Conservation (phyloP, 1,140 invertebrate genomes). For the Dendrolimus kikuchii region DNA sequence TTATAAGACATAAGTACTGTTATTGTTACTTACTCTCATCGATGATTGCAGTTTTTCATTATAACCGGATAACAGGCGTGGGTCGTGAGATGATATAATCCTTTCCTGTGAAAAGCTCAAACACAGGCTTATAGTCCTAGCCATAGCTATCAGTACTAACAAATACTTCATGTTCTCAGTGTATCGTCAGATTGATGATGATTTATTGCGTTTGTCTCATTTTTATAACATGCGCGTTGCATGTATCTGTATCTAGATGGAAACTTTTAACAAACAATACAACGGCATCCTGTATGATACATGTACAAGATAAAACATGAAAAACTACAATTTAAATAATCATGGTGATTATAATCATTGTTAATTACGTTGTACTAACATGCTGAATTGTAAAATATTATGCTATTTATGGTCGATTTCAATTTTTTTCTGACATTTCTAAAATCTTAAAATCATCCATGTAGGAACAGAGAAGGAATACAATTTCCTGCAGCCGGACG, state of each 20-base stretch:
- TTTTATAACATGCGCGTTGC: constrained; percentile 38
- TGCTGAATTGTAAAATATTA: constrained; percentile 2
- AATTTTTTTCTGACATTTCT: no score
- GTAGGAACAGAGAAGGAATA: no score
- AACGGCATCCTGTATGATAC: constrained; percentile 41
- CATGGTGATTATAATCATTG: constrained; percentile 29
- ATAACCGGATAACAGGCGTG: no score
- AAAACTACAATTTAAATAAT: constrained; percentile 6
- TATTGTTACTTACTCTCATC: no score
- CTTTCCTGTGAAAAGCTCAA: no score
- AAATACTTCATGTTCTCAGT: constrained; percentile 37
- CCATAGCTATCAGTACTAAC: constrained; percentile 32
- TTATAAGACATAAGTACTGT: no score
- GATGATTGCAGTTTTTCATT: no score
- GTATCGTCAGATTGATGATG: constrained; percentile 17
- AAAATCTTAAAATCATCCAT: no score
- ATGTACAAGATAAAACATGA: constrained; percentile 24
- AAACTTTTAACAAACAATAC: constrained; percentile 50
- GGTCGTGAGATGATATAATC: no score
- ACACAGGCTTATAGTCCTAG: not conserved
- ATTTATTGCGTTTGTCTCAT: constrained; percentile 8
- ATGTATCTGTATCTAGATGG: constrained; percentile 27
- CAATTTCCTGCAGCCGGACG: no score
- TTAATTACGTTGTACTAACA: constrained; percentile 32
- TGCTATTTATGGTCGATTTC: no score